Base-by-base conservation (phyloP, 2,797 vertebrate genomes). In the Micrastur ruficollis region DNA sequence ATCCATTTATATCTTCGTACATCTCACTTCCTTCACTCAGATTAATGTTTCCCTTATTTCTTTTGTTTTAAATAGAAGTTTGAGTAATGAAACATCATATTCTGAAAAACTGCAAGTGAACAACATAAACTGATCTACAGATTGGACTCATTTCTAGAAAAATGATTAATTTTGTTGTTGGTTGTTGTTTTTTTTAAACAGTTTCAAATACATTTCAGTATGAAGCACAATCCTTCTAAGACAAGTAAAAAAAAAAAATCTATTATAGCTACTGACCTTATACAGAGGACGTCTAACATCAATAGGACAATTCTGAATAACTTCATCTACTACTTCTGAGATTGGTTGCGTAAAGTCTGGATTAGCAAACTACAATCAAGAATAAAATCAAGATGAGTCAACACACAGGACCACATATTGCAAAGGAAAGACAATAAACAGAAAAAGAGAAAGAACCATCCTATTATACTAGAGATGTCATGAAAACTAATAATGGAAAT, bases 221-320 rank as follows among this genome's bases (percentile, higher is more conserved):
- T 26, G 86, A 67, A 78, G 4, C 20, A 52, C 31, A 42, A 14
- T 46, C 36, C 22, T 81, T 80, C 73, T 52, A 36, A 89, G 92
- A 47, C 2, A 9, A 31, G 2, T 22, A 49, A 17, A 34, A 86
- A 17, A 34, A 86, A 56, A 66, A 46, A 55, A 22, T 2, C 10
- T 6, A 38, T 86, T 34, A 46, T 15, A 72, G 49, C 73, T 71
- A 97, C 95, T 97, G 93, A 99, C 99, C 99, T 99, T 99, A 98
- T 99, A 99, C 42, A 99, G 99, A 6, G 99, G 99, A 92, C 99
- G 99, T 63, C 99, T 98, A 95, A 99, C 99, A 84, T 99, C 99
- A 42, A 99, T 99, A 93, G 99, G 99, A 95, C 99, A 99, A 98
- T 99, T 99, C 98, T 99, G 99, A 98, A 99, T 99, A 91, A 99